Percentiles rank a stretch among this genome's conserved stretches.
These are phyloP conservation scores for Spodoptera exigua DNA, from an alignment of 2,888 invertebrate genomes.

Conservation along the genomic window DNA sequence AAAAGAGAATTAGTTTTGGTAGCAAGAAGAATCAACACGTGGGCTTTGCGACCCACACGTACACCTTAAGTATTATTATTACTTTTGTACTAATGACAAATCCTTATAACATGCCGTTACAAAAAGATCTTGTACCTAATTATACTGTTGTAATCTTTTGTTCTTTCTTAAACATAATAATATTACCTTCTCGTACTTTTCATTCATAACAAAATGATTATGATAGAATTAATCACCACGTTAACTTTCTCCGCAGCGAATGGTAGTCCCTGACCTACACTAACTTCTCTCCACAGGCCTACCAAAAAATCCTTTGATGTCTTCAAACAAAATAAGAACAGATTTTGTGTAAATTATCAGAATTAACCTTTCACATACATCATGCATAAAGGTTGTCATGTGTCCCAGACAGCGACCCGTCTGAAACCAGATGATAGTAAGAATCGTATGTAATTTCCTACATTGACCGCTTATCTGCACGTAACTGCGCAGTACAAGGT, in stretches of 20 bases:
- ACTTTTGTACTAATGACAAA: conserved; percentile 16
- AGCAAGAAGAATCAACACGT: conserved; percentile 21
- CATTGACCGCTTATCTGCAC: conserved; percentile 81
- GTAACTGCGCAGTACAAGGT: conserved; percentile 75
- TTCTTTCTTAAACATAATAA: too few relatives aligned
- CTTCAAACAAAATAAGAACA: too few relatives aligned
- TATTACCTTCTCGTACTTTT: too few relatives aligned
- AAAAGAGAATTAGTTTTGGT: conserved; percentile 17
- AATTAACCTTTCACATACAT: conserved; percentile 25
- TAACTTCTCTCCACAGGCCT: too few relatives aligned
- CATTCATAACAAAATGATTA: too few relatives aligned
- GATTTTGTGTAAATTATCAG: neutral
- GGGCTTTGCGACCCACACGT: conserved; percentile 23
- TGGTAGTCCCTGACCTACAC: too few relatives aligned
- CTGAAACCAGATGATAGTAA: conserved; percentile 35
- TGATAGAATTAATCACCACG: too few relatives aligned
- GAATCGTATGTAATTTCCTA: conserved; percentile 62
- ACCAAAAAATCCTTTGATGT: too few relatives aligned
- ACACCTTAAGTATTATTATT: conserved; percentile 10
- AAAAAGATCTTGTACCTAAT: neutral
- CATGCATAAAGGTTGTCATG: conserved; percentile 23
- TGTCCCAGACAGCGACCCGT: conserved; percentile 44
- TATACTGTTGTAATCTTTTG: neutral
- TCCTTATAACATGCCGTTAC: conserved; percentile 3
- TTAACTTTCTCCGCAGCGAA: too few relatives aligned